Evolutionary conservation across 1,140 invertebrate species (phyloP), one percentile per base, ranked within the genome.

Genomic region (Aphis gossypii): DNA sequence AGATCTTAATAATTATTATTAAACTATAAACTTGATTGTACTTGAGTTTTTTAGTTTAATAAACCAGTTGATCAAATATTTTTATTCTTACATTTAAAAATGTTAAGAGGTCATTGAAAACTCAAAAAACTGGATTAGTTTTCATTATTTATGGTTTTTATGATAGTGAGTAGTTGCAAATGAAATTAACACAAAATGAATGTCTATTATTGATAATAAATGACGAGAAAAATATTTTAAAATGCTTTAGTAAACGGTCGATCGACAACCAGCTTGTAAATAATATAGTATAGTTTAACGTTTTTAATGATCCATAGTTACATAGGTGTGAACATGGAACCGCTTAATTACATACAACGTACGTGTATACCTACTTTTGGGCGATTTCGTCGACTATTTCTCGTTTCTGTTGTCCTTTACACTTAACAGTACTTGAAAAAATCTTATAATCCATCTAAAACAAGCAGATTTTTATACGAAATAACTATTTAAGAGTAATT

Each of bases 311-410:
- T 51, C 82, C 82, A n/a, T 83, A 23, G 18, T 14, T 44, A 83
- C 41, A 93, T 84, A 84, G 92, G 92, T 93, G 92, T 93, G 82
- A 93, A 86, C 92, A 54, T 30, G 46, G 23, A 35, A 84, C 82
- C 30, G 23, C 91, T 38, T 86, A 84, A 93, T 86, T 93, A 83
- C 46, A 92, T 48, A 82, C 41, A 9, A 30, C 41, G n/a, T 21
- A 35, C 44, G 35, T 56, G 44, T 56, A 60, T 76, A 76, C 30
- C n/a, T 41, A 56, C 1, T 84, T 38, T 86, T 86, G 92, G 82
- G 82, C 48, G 92, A 82, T 93, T 56, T 86, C 82, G 35, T 56
- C 48, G 11, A 44, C 54, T 89, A 54, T n/a, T 21, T 54, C 21
- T 56, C 21, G 88, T 56, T 89, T 38, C 23, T 89, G n/a, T 38